Conservation (phyloP, 1,140 invertebrate species). For the Euborellia annulipes region DNA sequence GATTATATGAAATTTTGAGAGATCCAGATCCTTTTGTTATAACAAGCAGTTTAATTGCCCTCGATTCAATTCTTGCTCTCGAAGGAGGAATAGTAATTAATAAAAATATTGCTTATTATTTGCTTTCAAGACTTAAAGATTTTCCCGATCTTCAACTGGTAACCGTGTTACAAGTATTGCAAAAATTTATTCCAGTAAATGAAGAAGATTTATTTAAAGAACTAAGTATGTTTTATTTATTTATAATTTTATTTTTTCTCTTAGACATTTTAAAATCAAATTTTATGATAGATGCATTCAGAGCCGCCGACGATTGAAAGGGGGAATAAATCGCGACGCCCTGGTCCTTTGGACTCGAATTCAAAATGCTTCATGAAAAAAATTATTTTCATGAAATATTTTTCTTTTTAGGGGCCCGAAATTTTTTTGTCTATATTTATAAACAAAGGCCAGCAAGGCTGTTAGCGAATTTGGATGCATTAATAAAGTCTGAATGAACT, state of each 20-base stretch:
- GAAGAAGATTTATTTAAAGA: conserved; percentile 9
- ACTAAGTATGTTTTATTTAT: not conserved
- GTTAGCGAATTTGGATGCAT: too few species aligned
- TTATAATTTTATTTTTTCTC: not conserved
- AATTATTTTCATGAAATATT: too few species aligned
- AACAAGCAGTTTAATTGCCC: not conserved
- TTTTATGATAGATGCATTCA: too few species aligned
- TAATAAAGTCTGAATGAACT: too few species aligned
- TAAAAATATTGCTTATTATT: conserved; percentile 4
- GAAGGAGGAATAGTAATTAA: conserved; percentile 8
- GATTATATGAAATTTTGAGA: conserved; percentile 6
- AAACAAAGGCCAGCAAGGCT: too few species aligned
- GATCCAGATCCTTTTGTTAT: conserved; percentile 6
- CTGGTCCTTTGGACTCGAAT: too few species aligned
- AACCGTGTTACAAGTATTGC: conserved; percentile 3
- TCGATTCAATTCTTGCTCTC: conserved; percentile 5
- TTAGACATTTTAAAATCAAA: not conserved
- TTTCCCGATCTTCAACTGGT: conserved; percentile 6
- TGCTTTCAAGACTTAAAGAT: conserved; percentile 3
- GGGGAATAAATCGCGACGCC: too few species aligned
- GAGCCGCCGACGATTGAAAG: too few species aligned
- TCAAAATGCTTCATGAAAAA: too few species aligned
- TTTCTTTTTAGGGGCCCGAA: too few species aligned
- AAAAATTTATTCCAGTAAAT: conserved; percentile 4
- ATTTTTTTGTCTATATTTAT: too few species aligned